phyloP scores from a whole-genome alignment of 2,888 invertebrate species.

The Callyntrura sp. region DNA sequence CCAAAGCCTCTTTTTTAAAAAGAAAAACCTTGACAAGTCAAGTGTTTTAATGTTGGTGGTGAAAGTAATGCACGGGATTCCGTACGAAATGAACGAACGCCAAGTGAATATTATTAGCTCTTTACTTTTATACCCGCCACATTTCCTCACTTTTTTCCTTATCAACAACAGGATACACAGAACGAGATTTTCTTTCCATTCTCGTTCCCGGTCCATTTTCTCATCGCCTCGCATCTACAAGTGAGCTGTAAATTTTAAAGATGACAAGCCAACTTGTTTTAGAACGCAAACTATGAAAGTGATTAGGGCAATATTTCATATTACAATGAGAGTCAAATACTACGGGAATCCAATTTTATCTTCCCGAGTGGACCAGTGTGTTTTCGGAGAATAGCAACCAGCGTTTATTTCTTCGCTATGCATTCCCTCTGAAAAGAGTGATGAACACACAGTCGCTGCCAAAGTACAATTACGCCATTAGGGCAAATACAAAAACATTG shows the following conservation, averaged over 20 bases:
- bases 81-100: background rate
- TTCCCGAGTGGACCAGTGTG: slow-evolving; percentile 3
- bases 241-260: slow-evolving; percentile 23
- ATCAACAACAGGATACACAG: slow-evolving; percentile 1
- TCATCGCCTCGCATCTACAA: background rate
- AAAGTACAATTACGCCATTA: slow-evolving; percentile 9
- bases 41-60: slow-evolving; percentile 16
- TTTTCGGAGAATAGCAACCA: background rate
- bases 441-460: background rate
- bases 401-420: background rate
- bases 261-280: slow-evolving; percentile 19
- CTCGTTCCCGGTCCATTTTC: slow-evolving; percentile 13
- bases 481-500: background rate
- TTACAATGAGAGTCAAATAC: background rate
- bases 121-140: background rate
- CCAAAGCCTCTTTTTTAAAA: background rate
- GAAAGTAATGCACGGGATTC: slow-evolving; percentile 22
- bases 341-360: slow-evolving; percentile 53
- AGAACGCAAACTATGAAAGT: slow-evolving; percentile 29
- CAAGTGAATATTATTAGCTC: slow-evolving; percentile 16
- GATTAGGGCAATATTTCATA: slow-evolving; percentile 69
- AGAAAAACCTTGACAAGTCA: slow-evolving; percentile 38
- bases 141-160: background rate
- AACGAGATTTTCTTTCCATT: slow-evolving; percentile 2
- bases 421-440: background rate